phyloP scores from a whole-genome alignment of 2,888 invertebrate genomes.

The Sarcophaga variegata region DNA sequence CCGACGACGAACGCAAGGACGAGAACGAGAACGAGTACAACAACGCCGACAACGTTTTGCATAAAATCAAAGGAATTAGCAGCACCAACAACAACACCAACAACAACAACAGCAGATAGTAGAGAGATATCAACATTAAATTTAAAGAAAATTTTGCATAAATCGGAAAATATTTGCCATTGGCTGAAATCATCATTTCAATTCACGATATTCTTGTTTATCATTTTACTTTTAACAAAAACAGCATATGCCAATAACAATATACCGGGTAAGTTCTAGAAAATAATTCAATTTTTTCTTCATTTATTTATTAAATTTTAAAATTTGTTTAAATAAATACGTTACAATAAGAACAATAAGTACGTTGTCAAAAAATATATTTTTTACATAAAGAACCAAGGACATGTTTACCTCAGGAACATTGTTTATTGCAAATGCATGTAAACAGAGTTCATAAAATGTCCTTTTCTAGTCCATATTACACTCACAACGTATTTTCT shows the following conservation, averaged over 20 bases:
- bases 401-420: no score
- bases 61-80: constrained; percentile 2
- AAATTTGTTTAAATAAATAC: no score
- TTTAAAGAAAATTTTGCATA: constrained; percentile 51
- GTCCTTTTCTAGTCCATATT: no score
- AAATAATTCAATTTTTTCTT: not conserved
- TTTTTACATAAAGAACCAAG: no score
- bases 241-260: constrained; percentile 81
- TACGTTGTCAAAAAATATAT: no score
- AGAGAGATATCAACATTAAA: constrained; percentile 44
- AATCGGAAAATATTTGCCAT: constrained; percentile 69
- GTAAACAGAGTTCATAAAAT: no score
- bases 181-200: constrained; percentile 75
- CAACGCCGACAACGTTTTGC: constrained; percentile 1
- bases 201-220: constrained; percentile 78
- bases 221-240: constrained; percentile 76
- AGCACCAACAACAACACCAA: not conserved
- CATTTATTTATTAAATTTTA: not conserved
- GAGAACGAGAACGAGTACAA: constrained; percentile 11
- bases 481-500: no score
- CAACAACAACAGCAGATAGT: constrained; percentile 27
- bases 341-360: no score
- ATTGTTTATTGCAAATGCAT: no score
- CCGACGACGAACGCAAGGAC: not conserved
- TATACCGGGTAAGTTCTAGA: constrained; percentile 79